phyloP scores from a whole-genome alignment of 2,888 invertebrate species.

The Hypena proboscidalis region DNA sequence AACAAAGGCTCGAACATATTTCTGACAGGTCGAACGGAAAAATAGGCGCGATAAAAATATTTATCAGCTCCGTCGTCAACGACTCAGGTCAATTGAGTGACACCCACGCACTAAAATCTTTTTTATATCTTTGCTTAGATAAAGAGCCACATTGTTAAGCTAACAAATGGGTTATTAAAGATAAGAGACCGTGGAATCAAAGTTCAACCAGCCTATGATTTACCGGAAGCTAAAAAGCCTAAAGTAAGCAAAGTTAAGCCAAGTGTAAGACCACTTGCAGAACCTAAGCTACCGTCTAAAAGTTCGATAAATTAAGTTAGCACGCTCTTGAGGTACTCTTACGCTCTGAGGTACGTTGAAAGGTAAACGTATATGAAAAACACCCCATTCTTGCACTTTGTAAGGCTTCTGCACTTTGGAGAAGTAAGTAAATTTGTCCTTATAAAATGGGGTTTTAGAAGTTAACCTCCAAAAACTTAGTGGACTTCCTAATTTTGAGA shows the following conservation, averaged over 20 bases:
- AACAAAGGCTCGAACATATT: slow-evolving; percentile 4
- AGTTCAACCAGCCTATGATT: slow-evolving; percentile 22
- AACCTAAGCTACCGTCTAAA: slow-evolving; percentile 40
- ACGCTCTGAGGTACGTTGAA: too few relatives aligned
- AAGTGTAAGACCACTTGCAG: slow-evolving; percentile 55
- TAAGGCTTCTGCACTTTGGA: slow-evolving; percentile 7
- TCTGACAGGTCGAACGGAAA: not conserved
- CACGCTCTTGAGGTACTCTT: slow-evolving; percentile 28
- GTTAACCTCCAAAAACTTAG: too few relatives aligned
- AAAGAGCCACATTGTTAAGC: slow-evolving; percentile 7
- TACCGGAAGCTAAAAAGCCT: slow-evolving; percentile 40
- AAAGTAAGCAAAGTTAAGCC: slow-evolving; percentile 54
- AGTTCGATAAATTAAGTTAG: slow-evolving; percentile 58
- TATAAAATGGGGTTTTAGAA: too few relatives aligned
- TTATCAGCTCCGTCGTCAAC: slow-evolving; percentile 7
- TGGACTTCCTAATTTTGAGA: too few relatives aligned
- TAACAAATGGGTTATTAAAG: slow-evolving; percentile 3
- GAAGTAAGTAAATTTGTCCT: too few relatives aligned
- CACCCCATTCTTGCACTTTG: slow-evolving; percentile 10
- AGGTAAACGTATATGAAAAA: slow-evolving; percentile 23
- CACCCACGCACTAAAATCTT: slow-evolving; percentile 7
- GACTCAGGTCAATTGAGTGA: slow-evolving; percentile 9
- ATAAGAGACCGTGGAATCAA: slow-evolving; percentile 25
- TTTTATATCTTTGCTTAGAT: slow-evolving; percentile 1
- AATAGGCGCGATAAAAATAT: slow-evolving; percentile 5